phyloP scores from a whole-genome alignment of 2,113 vertebrate species.

The Gallinago media region DNA sequence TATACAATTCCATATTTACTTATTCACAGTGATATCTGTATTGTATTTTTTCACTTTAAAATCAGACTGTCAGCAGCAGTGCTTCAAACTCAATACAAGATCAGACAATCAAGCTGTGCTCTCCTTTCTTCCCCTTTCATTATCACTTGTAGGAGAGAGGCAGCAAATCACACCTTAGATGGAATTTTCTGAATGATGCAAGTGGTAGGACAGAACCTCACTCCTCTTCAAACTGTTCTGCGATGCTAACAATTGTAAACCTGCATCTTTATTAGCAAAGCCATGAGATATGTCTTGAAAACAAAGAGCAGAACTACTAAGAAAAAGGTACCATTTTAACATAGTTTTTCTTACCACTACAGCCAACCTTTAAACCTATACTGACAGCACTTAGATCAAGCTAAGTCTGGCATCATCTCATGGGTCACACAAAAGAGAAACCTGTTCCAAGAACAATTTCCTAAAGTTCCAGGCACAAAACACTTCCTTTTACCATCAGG shows the following conservation, averaged over 20 bases:
- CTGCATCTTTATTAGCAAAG: not conserved
- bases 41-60: conserved; percentile 17
- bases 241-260: not conserved
- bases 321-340: not conserved
- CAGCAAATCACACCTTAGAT: not conserved
- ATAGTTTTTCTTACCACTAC: not conserved
- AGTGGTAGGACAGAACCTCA: not conserved
- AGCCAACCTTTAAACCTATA: not conserved
- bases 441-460: not conserved
- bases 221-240: not conserved
- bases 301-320: not conserved
- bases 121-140: not conserved
- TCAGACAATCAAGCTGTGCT: conserved; percentile 4
- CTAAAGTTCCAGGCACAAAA: not conserved
- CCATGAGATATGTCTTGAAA: not conserved
- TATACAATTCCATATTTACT: not conserved
- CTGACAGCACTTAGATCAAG: not conserved
- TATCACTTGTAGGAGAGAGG: conserved; percentile 6
- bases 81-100: not conserved
- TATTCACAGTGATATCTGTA: not conserved
- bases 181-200: not conserved
- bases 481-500: not conserved
- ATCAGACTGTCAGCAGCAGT: not conserved
- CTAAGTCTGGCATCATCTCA: not conserved
- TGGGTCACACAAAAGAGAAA: not conserved